These are phyloP conservation scores for Lomographa bimaculata DNA, from an alignment of 2,888 invertebrate genomes.

Conservation along the genomic window DNA sequence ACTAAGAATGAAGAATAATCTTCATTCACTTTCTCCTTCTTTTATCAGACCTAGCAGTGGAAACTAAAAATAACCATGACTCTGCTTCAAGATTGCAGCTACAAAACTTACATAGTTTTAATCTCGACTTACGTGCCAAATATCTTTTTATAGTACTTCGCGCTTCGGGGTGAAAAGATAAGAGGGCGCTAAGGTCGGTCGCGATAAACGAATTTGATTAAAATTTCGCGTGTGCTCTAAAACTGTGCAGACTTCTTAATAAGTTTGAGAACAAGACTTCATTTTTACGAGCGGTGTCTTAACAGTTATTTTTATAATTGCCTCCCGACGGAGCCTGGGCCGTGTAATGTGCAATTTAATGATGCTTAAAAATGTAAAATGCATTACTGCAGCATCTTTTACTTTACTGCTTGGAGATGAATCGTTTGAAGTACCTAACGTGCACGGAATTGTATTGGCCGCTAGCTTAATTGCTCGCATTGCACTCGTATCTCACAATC, in stretches of 20 bases:
- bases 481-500: too few species aligned
- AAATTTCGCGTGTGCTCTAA: conserved; percentile 56
- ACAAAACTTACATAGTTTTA: too few species aligned
- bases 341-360: conserved; percentile 79
- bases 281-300: conserved; percentile 75
- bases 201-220: conserved; percentile 61
- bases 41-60: too few species aligned
- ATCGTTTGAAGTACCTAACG: conserved; percentile 43
- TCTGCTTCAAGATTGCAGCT: too few species aligned
- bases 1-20: too few species aligned
- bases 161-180: conserved; percentile 40
- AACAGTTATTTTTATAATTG: conserved; percentile 81
- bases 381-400: conserved; percentile 78
- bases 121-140: conserved; percentile 28
- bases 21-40: too few species aligned
- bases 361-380: conserved; percentile 80
- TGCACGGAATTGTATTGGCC: conserved; percentile 34
- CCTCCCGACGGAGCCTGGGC: conserved; percentile 64
- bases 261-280: conserved; percentile 75
- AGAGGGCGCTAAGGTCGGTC: conserved; percentile 43
- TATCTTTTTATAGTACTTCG: conserved; percentile 29
- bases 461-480: not conserved
- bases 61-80: too few species aligned
- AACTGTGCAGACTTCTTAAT: conserved; percentile 75
- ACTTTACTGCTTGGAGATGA: conserved; percentile 62